Base-by-base conservation (phyloP, 35 echinoderm and acorn worm species). In the Strongylocentrotus purpuratus region DNA sequence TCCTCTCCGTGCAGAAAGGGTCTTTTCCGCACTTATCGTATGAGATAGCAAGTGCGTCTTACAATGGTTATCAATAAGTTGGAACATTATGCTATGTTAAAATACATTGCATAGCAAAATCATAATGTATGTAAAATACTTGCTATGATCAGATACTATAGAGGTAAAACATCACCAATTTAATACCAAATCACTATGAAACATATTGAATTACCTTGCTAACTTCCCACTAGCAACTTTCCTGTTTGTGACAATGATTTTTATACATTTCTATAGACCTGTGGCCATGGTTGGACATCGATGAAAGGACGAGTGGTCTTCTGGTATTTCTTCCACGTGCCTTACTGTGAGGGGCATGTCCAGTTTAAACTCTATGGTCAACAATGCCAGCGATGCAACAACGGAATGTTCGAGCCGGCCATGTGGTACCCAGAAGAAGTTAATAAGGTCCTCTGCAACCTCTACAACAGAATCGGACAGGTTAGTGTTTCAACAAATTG, bases 361-460 rank as follows among this genome's bases (percentile, higher is more conserved):
- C 98, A 99, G 90, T 99, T 98, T 65, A 99, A 99, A 90, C 98
- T 99, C 0, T 99, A 99, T 87, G 98, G 98, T 13, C 98, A 99
- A 47, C 98, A 99, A 92, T 99, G 98, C 52, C 93, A 96, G 85
- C 91, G 96, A 20, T 99, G 98, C 92, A 97, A 99, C 78, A 97
- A 97, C 61, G 98, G 98, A 2, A 93, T 96, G 50, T 99, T 97
- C 48, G 98, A 99, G 88, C 94, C 96, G 1, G 98, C 98, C 2
- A 99, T 99, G 98, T 99, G 98, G 98, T 99, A 99, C 88, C 98
- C 98, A 0, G 98, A 99, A 71, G 98, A 99, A 78, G 98, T 99
- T 11, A 97, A 99, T 61, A 99, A 99, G 91, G 98, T 99, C 88
- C 32, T 99, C 32, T 97, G 96, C 90, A 99, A 99, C 95, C 96